Conservation (phyloP, 2,888 invertebrate species). For the Xylocampa areola region DNA sequence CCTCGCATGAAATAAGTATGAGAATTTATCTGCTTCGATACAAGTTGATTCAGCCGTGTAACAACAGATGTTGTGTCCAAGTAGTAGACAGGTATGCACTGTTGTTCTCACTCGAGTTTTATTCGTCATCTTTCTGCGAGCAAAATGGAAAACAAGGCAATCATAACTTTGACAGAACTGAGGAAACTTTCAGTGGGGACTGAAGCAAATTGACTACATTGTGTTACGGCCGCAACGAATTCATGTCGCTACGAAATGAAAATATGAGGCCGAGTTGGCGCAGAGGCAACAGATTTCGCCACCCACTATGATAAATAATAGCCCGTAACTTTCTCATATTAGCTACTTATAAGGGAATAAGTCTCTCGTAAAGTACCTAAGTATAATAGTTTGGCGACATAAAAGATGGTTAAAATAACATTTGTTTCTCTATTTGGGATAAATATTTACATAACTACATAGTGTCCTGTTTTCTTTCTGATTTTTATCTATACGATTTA, state of each 20-base stretch:
- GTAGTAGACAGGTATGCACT: constrained; percentile 15
- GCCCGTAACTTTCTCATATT: constrained; percentile 53
- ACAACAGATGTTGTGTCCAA: constrained; percentile 16
- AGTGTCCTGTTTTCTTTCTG: no score
- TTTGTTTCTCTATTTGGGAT: constrained; percentile 41
- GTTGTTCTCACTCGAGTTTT: constrained; percentile 69
- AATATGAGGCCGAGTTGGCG: constrained; percentile 62
- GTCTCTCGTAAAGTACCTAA: constrained; percentile 41
- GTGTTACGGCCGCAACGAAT: constrained; percentile 68
- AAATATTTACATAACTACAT: not conserved
- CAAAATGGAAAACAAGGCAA: constrained; percentile 83
- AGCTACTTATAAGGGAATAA: constrained; percentile 48
- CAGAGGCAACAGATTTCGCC: constrained; percentile 63
- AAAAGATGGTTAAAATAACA: constrained; percentile 35
- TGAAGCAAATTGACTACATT: constrained; percentile 82
- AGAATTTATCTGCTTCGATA: not conserved
- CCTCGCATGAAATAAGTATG: not conserved
- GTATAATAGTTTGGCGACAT: constrained; percentile 51
- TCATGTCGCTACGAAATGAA: constrained; percentile 61
- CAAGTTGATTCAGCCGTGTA: constrained; percentile 14
- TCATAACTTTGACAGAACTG: constrained; percentile 78
- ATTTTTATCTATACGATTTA: no score
- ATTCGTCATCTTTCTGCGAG: constrained; percentile 76
- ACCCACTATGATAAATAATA: constrained; percentile 64
- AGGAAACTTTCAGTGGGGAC: constrained; percentile 73